Evolutionary conservation across 2,797 vertebrate species (phyloP).

Genomic region (Enteromius mattozi): DNA sequence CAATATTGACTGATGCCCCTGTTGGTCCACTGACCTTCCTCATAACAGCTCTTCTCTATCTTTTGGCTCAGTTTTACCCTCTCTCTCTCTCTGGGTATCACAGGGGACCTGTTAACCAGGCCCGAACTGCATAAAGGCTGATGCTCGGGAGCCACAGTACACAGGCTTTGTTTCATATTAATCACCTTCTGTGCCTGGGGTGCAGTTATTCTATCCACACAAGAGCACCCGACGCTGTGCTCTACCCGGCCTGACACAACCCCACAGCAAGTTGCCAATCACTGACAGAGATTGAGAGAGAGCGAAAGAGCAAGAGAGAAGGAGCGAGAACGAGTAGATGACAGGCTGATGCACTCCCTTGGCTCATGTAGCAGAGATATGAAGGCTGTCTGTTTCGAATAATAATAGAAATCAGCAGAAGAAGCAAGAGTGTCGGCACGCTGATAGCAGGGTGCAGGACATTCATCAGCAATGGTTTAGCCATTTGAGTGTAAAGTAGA

Average conservation of each 20-base stretch:
- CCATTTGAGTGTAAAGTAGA: not conserved
- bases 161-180: constrained; percentile 58
- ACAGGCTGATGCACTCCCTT: constrained; percentile 49
- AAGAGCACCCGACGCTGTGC: constrained; percentile 26
- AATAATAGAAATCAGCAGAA: constrained; percentile 50
- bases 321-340: constrained; percentile 30
- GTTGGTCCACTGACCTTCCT: constrained; percentile 41
- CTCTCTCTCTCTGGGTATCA: constrained; percentile 11
- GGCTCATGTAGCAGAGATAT: constrained; percentile 49
- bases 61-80: not conserved
- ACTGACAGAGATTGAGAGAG: constrained; percentile 42
- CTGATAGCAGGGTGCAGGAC: constrained; percentile 12
- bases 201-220: constrained; percentile 55
- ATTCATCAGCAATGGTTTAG: constrained; percentile 17
- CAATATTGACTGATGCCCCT: not conserved
- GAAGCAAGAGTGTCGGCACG: constrained; percentile 3
- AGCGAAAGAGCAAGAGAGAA: constrained; percentile 13
- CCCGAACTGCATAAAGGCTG: constrained; percentile 41
- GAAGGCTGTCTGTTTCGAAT: constrained; percentile 38
- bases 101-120: constrained; percentile 66
- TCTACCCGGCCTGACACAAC: constrained; percentile 42
- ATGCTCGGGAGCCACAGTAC: constrained; percentile 37
- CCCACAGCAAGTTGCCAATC: constrained; percentile 47
- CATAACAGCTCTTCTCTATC: constrained; percentile 27
- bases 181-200: constrained; percentile 57